These are phyloP conservation scores for Cynodonichthys magdalenae DNA, from an alignment of 2,797 vertebrate genomes.

Conservation along the genomic window DNA sequence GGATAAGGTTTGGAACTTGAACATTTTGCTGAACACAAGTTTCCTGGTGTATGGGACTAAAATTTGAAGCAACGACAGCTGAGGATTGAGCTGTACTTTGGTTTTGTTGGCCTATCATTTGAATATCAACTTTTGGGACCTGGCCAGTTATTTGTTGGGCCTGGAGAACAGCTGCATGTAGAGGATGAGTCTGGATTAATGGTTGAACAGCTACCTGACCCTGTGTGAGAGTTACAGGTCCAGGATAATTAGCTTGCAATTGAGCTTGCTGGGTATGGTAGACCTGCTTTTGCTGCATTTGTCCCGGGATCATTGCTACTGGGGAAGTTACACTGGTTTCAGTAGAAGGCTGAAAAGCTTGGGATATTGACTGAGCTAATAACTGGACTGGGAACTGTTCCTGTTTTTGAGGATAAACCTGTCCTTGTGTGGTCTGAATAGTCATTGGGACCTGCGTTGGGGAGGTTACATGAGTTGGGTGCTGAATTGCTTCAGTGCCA, in stretches of 20 bases:
- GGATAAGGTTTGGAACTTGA: slow-evolving; percentile 48
- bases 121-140: slow-evolving; percentile 36
- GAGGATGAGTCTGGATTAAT: slow-evolving; percentile 56
- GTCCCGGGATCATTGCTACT: slow-evolving; percentile 47
- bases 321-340: slow-evolving; percentile 51
- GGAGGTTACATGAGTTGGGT: slow-evolving; percentile 59
- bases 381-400: slow-evolving; percentile 64
- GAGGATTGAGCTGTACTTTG: slow-evolving; percentile 48
- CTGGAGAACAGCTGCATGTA: slow-evolving; percentile 44
- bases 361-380: slow-evolving; percentile 52
- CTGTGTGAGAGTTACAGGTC: slow-evolving; percentile 51
- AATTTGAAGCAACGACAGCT: slow-evolving; percentile 34
- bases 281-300: slow-evolving; percentile 43
- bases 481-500: slow-evolving; percentile 55
- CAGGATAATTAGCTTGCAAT: slow-evolving; percentile 62
- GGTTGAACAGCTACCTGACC: slow-evolving; percentile 57
- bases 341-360: slow-evolving; percentile 44
- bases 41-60: slow-evolving; percentile 57
- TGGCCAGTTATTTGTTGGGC: slow-evolving; percentile 42
- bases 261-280: slow-evolving; percentile 67
- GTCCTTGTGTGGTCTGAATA: slow-evolving; percentile 57
- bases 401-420: slow-evolving; percentile 56
- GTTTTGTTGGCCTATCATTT: slow-evolving; percentile 54
- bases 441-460: slow-evolving; percentile 65
- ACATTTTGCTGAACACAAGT: slow-evolving; percentile 55